Conservation (phyloP, 2,888 invertebrate genomes). For the Melanchra persicariae region DNA sequence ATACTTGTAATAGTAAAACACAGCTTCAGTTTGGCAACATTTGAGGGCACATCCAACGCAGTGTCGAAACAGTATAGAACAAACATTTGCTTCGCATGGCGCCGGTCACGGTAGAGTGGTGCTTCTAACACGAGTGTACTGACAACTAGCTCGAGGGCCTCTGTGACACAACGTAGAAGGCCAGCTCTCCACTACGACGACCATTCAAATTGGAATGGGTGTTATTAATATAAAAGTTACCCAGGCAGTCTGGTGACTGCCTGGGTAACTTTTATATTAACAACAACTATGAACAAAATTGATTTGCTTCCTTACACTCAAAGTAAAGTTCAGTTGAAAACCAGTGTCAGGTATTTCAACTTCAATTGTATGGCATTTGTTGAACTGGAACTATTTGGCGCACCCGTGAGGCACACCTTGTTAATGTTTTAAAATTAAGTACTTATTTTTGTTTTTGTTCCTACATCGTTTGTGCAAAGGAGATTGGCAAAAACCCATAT, state of each 20-base stretch:
- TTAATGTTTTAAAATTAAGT: no score
- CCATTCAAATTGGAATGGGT: background rate
- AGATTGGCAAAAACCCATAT: no score
- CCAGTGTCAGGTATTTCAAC: no score
- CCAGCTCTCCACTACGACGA: slow-evolving; percentile 4
- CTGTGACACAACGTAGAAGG: background rate
- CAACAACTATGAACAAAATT: no score
- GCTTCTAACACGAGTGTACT: slow-evolving; percentile 9
- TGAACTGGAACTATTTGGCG: no score
- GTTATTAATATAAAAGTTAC: background rate
- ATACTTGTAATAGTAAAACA: background rate
- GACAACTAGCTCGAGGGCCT: background rate
- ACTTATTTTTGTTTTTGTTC: no score
- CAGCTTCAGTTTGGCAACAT: slow-evolving; percentile 7
- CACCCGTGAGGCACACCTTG: no score
- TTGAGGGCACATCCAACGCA: background rate
- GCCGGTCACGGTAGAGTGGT: slow-evolving; percentile 25
- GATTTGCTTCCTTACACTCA: no score
- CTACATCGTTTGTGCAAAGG: no score
- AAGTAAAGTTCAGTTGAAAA: no score
- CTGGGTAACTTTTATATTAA: no score
- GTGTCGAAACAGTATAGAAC: slow-evolving; percentile 16
- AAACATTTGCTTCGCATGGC: slow-evolving; percentile 3
- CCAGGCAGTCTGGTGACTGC: background rate
- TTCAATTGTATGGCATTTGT: no score